phyloP scores from a whole-genome alignment of 2,888 invertebrate species.

The Alviniconcha strummeri region DNA sequence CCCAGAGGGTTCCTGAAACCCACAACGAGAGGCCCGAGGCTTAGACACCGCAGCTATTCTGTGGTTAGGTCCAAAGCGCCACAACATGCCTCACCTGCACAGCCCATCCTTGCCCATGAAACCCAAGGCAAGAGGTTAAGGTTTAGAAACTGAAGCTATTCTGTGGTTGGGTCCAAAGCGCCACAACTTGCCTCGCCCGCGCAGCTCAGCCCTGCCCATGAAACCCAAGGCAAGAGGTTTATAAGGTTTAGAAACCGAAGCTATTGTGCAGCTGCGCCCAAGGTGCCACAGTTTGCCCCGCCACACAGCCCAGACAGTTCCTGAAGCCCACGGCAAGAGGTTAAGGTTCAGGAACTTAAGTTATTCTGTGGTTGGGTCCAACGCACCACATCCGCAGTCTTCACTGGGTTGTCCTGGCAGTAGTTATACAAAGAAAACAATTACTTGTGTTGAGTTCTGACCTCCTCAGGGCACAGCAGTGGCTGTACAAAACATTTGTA shows the following conservation, averaged over 20 bases:
- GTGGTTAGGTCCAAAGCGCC: conserved; percentile 74
- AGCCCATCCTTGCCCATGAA: conserved; percentile 34
- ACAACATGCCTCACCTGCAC: conserved; percentile 69
- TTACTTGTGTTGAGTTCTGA: no score
- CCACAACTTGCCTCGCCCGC: conserved; percentile 70
- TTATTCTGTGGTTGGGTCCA: conserved; percentile 73
- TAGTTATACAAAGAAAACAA: no score
- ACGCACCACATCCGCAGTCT: conserved; percentile 50
- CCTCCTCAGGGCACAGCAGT: no score
- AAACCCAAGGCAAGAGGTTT: conserved; percentile 21
- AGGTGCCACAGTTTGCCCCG: conserved; percentile 71
- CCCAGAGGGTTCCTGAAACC: no score
- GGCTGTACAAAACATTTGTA: no score
- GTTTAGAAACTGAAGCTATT: conserved; percentile 59
- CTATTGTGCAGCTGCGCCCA: conserved; percentile 73
- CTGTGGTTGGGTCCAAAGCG: conserved; percentile 74
- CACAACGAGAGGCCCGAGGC: no score
- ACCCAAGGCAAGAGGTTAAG: no score
- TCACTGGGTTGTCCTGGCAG: no score
- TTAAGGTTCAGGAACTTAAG: conserved; percentile 49
- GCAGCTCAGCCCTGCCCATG: conserved; percentile 72
- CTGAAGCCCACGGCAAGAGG: conserved; percentile 44
- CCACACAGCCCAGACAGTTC: conserved; percentile 71
- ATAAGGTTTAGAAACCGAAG: conserved; percentile 50
- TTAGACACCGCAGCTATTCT: conserved; percentile 49